Percentiles rank a stretch among this genome's conserved stretches.
Evolutionary conservation across 2,888 invertebrate genomes (phyloP).

Genomic region (Meteorus cinctellus): DNA sequence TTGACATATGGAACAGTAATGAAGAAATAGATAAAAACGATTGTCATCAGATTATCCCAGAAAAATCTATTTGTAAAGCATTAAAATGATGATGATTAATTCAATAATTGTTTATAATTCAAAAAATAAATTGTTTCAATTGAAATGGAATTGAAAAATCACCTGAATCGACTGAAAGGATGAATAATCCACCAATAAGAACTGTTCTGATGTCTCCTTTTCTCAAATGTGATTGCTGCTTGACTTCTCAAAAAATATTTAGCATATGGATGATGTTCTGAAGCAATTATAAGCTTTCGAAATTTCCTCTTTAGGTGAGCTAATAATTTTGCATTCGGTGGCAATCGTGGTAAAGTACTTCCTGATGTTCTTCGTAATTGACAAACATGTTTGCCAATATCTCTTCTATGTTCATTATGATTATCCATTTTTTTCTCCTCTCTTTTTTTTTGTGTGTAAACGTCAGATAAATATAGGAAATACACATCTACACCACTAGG

Average conservation of each 20-base stretch:
- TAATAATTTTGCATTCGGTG: conserved; percentile 64
- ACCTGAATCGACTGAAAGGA: conserved; percentile 67
- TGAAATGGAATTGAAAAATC: conserved; percentile 20
- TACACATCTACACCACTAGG: background rate
- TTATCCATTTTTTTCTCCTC: conserved; percentile 18
- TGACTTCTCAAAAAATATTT: conserved; percentile 64
- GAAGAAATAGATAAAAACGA: conserved; percentile 60
- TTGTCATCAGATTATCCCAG: conserved; percentile 65
- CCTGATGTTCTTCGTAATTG: conserved; percentile 62
- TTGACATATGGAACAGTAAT: conserved; percentile 58
- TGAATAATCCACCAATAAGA: conserved; percentile 67
- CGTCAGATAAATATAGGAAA: background rate
- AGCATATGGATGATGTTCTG: conserved; percentile 60
- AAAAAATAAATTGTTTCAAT: background rate
- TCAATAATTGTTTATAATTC: background rate
- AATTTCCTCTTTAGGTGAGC: conserved; percentile 60
- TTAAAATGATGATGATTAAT: background rate
- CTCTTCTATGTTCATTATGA: conserved; percentile 31
- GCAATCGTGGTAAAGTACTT: conserved; percentile 67
- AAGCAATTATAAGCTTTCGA: conserved; percentile 66
- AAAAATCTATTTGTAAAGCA: conserved; percentile 53
- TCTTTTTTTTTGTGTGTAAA: background rate
- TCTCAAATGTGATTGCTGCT: conserved; percentile 67
- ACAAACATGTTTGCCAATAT: conserved; percentile 59
- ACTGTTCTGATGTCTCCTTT: conserved; percentile 64